phyloP scores from a whole-genome alignment of 2,113 vertebrate species.

The Meles meles region DNA sequence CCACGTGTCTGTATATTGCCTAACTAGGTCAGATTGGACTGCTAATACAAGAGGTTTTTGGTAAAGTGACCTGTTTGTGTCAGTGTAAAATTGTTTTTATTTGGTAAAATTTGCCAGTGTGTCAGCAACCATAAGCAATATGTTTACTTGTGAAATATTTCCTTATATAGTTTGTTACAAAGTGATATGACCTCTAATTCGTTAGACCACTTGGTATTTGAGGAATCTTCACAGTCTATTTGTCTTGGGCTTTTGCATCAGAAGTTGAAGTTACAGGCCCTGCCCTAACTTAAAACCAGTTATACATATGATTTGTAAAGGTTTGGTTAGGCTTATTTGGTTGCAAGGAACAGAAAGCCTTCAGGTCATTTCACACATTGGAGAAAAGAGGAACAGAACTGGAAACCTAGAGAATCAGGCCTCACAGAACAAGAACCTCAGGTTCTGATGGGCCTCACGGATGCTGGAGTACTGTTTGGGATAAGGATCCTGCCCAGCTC shows the following conservation, averaged over 20 bases:
- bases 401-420: not conserved
- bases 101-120: slow-evolving; percentile 22
- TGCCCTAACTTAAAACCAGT: not conserved
- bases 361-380: not conserved
- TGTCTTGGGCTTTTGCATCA: not conserved
- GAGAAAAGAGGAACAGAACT: not conserved
- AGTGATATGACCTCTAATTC: slow-evolving; percentile 10
- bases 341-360: not conserved
- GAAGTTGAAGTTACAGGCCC: not conserved
- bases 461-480: not conserved
- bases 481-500: not conserved
- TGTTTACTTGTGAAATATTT: not conserved
- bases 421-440: not conserved
- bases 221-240: not conserved
- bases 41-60: not conserved
- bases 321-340: not conserved
- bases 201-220: not conserved
- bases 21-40: slow-evolving; percentile 39
- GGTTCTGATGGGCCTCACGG: not conserved
- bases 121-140: not conserved
- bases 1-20: not conserved
- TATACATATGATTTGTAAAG: not conserved
- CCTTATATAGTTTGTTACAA: not conserved
- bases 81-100: slow-evolving; percentile 37
- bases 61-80: slow-evolving; percentile 32